A percentile compares a stretch with the other conserved stretches of the same genome.
phyloP scores from a whole-genome alignment of 2,113 vertebrate genomes.

The Orientallactaga bullata region DNA sequence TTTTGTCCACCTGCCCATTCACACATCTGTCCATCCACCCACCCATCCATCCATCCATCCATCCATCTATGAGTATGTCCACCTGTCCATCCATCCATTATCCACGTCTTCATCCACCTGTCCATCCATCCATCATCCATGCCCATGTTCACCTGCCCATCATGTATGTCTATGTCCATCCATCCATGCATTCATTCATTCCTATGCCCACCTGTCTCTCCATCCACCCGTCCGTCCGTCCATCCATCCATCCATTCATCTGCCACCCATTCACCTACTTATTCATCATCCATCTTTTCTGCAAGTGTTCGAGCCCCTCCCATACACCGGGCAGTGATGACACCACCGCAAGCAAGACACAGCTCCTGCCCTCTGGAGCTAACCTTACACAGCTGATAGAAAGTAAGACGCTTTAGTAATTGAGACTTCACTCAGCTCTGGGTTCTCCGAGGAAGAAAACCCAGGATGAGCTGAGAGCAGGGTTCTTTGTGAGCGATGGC shows the following conservation, averaged over 20 bases:
- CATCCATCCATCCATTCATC: background rate
- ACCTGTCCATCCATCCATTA: too few species aligned
- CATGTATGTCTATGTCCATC: too few species aligned
- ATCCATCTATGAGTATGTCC: too few species aligned
- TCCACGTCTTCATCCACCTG: too few species aligned
- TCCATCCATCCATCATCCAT: too few species aligned
- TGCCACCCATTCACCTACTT: too few species aligned
- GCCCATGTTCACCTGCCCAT: too few species aligned
- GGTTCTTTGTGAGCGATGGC: background rate
- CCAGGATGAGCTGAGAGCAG: background rate
- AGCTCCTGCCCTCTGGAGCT: background rate
- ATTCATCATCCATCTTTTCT: background rate
- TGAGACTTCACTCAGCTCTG: background rate
- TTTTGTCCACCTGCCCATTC: background rate
- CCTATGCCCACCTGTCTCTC: background rate
- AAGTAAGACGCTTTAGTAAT: background rate
- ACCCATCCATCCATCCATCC: too few species aligned
- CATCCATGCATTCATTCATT: background rate
- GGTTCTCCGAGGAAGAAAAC: background rate
- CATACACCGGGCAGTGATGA: background rate
- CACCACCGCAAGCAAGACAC: background rate
- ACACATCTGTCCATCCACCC: too few species aligned
- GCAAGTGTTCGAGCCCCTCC: background rate
- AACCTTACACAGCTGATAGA: background rate
- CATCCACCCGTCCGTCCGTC: background rate